Evolutionary conservation across 2,888 invertebrate species (phyloP).

Genomic region (Sinohyriopsis cumingii): DNA sequence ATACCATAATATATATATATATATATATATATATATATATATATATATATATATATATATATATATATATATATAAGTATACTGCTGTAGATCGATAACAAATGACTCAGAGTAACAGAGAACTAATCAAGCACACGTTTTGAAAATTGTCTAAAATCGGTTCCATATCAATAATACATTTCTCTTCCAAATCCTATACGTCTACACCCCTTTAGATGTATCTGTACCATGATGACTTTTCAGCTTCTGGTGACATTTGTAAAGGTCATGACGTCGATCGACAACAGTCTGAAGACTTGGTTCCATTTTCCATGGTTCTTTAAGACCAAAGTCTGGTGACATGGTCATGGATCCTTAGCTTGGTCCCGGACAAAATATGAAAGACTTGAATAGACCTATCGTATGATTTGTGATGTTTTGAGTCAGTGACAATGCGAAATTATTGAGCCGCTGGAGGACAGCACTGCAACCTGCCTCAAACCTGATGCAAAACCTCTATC

Average conservation of each 20-base stretch:
- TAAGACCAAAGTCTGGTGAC: conserved; percentile 73
- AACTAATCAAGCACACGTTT: too few species aligned
- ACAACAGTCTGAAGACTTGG: conserved; percentile 69
- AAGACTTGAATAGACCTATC: conserved; percentile 86
- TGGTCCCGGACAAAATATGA: conserved; percentile 73
- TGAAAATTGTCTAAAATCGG: conserved; percentile 64
- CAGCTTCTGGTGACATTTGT: conserved; percentile 78
- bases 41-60: too few species aligned
- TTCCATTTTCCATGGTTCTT: conserved; percentile 67
- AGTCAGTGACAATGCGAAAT: conserved; percentile 81
- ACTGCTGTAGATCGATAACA: too few species aligned
- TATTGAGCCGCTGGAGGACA: conserved; percentile 75
- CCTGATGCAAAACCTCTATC: conserved; percentile 75
- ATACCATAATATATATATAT: too few species aligned
- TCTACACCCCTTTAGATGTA: conserved; percentile 36
- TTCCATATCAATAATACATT: conserved; percentile 70
- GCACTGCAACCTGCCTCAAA: conserved; percentile 76
- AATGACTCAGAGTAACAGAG: too few species aligned
- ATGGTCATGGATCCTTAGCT: conserved; percentile 72
- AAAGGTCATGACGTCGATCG: conserved; percentile 77
- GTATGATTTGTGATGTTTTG: conserved; percentile 84
- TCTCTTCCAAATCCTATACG: conserved; percentile 70
- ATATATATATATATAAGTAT: too few species aligned
- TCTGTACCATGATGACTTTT: conserved; percentile 49
- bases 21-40: too few species aligned